Base-by-base conservation (phyloP, 2,797 vertebrate genomes). In the Syncerus caffer region DNA sequence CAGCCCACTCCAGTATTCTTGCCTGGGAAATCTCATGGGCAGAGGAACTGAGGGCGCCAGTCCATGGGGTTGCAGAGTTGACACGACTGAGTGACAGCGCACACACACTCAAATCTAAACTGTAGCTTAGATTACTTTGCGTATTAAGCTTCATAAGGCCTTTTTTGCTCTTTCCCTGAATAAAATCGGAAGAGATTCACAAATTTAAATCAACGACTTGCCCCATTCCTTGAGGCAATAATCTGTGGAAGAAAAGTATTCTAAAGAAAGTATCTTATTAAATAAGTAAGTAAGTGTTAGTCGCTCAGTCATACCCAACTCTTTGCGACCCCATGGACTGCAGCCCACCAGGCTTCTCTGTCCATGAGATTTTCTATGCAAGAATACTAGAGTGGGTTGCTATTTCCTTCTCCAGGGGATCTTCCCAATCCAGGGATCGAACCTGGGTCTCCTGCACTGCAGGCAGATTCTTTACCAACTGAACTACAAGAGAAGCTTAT, bases 161-260 rank as follows among this genome's bases (percentile, higher is more conserved):
- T 90, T 88, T 23, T 76, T 89, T 92, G 71, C 7, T 80, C 31
- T 95, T 85, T 89, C 71, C 58, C 60, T 85, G 78, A 84, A 53
- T 95, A 90, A 74, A 84, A 84, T 34, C 25, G 45, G 51, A 89
- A 85, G 38, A 89, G 27, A 92, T 64, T 85, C 53, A 76, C 62
- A 94, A 78, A 82, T 74, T 84, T 97, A 94, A 83, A 76, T n/a
- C 85, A 89, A 8, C 34, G 29, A 57, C 27, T 31, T 74, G 45
- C 50, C 38, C 42, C 25, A 76, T 90, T 95, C 78, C n/a, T 90
- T 76, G 57, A 83, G 53, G 47, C 38, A 76, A 3, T 84, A 71
- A 78, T 3, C 62, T 87, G 9, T 83, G 45, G 14, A 96, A 80
- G 58, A 79, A 80, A 95, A 42, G 71, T 89, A 74, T 71, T 92